Evolutionary conservation across 1,140 invertebrate genomes (phyloP).

Genomic region (Drosophila miranda): DNA sequence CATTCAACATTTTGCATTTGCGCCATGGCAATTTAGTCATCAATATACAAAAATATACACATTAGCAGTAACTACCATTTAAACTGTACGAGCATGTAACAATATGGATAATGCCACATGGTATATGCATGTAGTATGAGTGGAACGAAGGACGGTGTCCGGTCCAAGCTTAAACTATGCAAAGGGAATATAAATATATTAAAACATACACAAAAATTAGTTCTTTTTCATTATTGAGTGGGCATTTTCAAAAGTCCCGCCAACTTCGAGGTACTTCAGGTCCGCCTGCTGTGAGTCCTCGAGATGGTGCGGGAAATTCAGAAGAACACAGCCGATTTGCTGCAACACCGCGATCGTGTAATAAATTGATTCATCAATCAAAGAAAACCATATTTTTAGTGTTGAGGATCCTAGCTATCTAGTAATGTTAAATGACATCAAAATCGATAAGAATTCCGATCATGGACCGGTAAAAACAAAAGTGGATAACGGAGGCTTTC

Average conservation of each 20-base stretch:
- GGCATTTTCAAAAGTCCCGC: neutral
- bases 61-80: constrained; percentile 47
- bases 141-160: neutral
- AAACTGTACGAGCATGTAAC: constrained; percentile 28
- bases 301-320: too few species aligned
- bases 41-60: constrained; percentile 59
- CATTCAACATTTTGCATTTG: constrained; percentile 45
- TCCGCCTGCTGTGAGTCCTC: too few species aligned
- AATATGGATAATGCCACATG: constrained; percentile 19
- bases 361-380: too few species aligned
- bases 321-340: too few species aligned
- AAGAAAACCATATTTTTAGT: too few species aligned
- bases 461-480: too few species aligned
- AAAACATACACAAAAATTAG: constrained; percentile 6
- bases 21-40: constrained; percentile 57
- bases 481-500: too few species aligned
- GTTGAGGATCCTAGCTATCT: too few species aligned
- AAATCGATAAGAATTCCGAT: too few species aligned
- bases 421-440: too few species aligned
- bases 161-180: constrained; percentile 31
- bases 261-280: too few species aligned
- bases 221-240: neutral
- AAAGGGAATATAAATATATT: constrained; percentile 45
- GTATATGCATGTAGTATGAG: neutral
- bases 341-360: too few species aligned